These are phyloP conservation scores for Patella ulyssiponensis DNA, from an alignment of 2,888 invertebrate genomes.

Conservation along the genomic window DNA sequence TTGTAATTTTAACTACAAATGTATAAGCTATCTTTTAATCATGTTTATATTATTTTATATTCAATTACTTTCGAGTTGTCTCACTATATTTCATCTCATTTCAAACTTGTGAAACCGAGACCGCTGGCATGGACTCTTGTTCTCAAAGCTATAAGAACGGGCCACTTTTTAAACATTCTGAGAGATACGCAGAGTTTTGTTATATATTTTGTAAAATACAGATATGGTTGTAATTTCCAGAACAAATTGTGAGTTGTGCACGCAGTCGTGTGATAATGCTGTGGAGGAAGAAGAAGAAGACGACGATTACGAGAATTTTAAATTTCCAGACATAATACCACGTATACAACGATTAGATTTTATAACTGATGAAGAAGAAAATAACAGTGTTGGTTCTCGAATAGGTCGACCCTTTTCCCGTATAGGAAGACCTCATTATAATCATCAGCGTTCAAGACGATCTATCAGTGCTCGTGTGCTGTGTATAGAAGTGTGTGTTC, in stretches of 20 bases:
- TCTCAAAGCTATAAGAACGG: too few species aligned
- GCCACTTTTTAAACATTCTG: too few species aligned
- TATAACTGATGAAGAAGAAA: constrained; percentile 15
- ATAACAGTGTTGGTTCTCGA: constrained; percentile 25
- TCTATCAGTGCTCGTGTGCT: constrained; percentile 41
- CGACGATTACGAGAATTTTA: constrained; percentile 35
- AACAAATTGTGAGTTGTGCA: constrained; percentile 37
- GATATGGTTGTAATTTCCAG: neutral
- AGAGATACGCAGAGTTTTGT: too few species aligned
- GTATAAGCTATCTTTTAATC: too few species aligned
- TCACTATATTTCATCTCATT: too few species aligned
- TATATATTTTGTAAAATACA: too few species aligned
- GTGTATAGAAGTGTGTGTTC: constrained; percentile 48
- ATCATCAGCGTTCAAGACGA: constrained; percentile 19
- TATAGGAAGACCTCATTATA: constrained; percentile 28
- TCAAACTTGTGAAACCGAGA: too few species aligned
- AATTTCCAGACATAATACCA: constrained; percentile 41
- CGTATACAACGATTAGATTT: constrained; percentile 26
- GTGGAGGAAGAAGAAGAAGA: constrained; percentile 35
- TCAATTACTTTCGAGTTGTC: too few species aligned
- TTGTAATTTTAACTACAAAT: too few species aligned
- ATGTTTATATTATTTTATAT: too few species aligned
- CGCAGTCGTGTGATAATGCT: constrained; percentile 33
- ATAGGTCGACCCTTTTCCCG: constrained; percentile 30
- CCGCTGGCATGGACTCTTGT: too few species aligned